Evolutionary conservation across 2,113 vertebrate species (phyloP).

Genomic region (Tetraodon nigroviridis): DNA sequence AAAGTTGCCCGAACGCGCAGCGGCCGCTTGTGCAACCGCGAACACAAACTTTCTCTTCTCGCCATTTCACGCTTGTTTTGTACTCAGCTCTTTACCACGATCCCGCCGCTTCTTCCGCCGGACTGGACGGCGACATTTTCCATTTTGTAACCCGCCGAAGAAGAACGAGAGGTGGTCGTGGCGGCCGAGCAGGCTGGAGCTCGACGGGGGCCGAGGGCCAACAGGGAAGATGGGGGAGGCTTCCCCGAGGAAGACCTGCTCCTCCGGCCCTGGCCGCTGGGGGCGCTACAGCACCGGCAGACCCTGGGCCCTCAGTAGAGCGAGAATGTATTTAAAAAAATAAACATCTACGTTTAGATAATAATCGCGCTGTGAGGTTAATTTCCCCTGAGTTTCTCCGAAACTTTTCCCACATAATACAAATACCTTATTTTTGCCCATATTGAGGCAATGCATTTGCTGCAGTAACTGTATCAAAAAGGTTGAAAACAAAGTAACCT

Average conservation of each 20-base stretch:
- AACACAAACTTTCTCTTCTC: slow-evolving; percentile 6
- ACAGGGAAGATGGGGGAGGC: slow-evolving; percentile 13
- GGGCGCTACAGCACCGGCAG: slow-evolving; percentile 13
- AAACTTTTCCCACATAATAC: too few relatives aligned
- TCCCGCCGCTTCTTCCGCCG: slow-evolving; percentile 46
- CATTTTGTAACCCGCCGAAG: slow-evolving; percentile 64
- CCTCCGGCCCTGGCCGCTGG: slow-evolving; percentile 23
- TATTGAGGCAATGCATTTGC: too few relatives aligned
- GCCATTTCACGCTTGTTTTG: neutral
- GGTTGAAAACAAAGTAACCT: too few relatives aligned
- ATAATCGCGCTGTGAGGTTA: too few relatives aligned
- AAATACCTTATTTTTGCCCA: too few relatives aligned
- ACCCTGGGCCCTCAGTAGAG: too few relatives aligned
- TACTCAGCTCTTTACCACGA: slow-evolving; percentile 64
- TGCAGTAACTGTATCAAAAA: too few relatives aligned
- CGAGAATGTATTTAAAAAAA: too few relatives aligned
- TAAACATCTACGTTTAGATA: too few relatives aligned
- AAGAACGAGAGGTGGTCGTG: slow-evolving; percentile 8
- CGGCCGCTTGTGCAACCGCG: neutral
- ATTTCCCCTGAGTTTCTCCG: too few relatives aligned
- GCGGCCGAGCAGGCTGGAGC: neutral
- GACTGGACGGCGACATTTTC: slow-evolving; percentile 47
- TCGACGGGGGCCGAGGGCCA: slow-evolving; percentile 42
- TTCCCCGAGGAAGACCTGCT: neutral
- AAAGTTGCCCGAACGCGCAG: slow-evolving; percentile 1